phyloP scores from a whole-genome alignment of 2,888 invertebrate species.

The Sympetrum striolatum region DNA sequence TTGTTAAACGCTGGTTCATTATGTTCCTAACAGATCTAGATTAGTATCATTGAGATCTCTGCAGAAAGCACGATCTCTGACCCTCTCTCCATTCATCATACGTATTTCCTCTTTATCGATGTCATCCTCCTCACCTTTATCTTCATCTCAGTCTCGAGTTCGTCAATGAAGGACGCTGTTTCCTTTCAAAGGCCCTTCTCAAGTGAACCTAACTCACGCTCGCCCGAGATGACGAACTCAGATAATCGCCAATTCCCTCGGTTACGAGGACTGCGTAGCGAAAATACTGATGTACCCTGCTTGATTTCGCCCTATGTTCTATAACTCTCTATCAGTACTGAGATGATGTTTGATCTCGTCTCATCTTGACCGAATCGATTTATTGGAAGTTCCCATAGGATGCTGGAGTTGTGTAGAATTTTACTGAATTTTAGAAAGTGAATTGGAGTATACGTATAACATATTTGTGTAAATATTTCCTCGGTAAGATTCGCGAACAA shows the following conservation, averaged over 20 bases:
- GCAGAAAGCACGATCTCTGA: background rate
- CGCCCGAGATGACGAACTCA: background rate
- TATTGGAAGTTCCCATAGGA: too few species aligned
- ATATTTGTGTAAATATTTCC: too few species aligned
- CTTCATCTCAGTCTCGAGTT: background rate
- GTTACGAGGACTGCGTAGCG: background rate
- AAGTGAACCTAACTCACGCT: background rate
- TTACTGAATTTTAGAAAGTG: too few species aligned
- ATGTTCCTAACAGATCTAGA: background rate
- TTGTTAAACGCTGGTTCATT: background rate
- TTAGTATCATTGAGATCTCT: background rate
- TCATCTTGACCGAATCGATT: too few species aligned
- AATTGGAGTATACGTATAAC: too few species aligned
- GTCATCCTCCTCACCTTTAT: background rate
- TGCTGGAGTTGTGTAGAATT: too few species aligned
- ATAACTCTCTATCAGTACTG: background rate
- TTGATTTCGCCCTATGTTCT: background rate
- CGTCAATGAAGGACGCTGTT: background rate
- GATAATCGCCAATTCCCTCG: background rate
- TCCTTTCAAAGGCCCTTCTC: background rate
- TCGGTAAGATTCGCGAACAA: too few species aligned
- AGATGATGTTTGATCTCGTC: too few species aligned
- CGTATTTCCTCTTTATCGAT: background rate
- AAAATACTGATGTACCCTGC: background rate
- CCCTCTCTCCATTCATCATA: background rate